These are phyloP conservation scores for Hirundo rustica DNA, from an alignment of 2,797 vertebrate genomes.

Conservation along the genomic window DNA sequence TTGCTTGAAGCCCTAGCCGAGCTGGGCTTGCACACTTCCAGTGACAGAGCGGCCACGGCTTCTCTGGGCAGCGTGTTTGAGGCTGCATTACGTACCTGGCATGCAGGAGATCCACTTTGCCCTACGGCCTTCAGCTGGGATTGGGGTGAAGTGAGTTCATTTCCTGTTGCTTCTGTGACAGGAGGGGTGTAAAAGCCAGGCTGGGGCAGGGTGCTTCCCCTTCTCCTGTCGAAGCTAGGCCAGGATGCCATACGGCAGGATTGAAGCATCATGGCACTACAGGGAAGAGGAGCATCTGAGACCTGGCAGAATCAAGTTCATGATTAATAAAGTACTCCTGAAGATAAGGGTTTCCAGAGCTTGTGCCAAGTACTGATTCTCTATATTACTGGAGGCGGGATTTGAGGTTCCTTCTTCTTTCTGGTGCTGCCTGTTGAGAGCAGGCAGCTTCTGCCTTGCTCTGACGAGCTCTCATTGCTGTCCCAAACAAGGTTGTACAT, in stretches of 20 bases:
- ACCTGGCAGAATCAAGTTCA: background rate
- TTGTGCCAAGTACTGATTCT: background rate
- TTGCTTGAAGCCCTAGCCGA: background rate
- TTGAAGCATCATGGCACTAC: background rate
- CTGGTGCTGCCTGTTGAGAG: background rate
- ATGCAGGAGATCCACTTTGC: background rate
- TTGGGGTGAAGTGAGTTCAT: background rate
- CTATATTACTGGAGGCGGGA: background rate
- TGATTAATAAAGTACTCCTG: background rate
- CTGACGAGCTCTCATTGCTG: rapidly evolving
- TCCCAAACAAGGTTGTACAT: background rate
- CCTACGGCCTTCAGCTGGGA: too few relatives aligned
- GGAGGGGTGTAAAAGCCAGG: background rate
- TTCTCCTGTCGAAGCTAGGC: background rate
- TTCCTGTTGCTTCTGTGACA: background rate
- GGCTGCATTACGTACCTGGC: background rate
- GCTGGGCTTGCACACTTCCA: background rate
- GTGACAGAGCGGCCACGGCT: background rate
- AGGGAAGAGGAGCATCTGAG: background rate
- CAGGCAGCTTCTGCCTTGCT: background rate
- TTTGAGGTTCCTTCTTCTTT: background rate
- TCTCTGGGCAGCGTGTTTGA: background rate
- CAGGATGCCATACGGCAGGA: background rate
- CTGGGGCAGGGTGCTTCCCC: background rate
- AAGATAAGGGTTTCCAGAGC: background rate